These are phyloP conservation scores for Aegotheles bennettii DNA, from an alignment of 2,113 vertebrate genomes.

Conservation along the genomic window DNA sequence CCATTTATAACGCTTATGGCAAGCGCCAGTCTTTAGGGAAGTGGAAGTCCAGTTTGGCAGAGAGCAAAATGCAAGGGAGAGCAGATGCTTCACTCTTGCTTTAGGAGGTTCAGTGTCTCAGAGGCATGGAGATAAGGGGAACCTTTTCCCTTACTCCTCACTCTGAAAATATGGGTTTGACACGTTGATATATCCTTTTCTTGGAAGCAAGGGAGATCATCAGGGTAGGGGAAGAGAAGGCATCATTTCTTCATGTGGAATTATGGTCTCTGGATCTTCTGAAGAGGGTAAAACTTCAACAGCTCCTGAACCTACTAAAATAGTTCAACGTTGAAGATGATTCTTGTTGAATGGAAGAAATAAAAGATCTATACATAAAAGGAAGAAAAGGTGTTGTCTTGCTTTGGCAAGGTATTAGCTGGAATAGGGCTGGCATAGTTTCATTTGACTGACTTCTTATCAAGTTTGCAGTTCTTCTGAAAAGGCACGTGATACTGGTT, in stretches of 20 bases:
- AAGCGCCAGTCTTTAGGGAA: not conserved
- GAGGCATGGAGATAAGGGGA: not conserved
- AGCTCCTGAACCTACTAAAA: not conserved
- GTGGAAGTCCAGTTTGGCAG: not conserved
- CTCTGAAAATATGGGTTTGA: not conserved
- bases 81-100: not conserved
- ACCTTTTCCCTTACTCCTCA: not conserved
- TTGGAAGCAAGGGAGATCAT: not conserved
- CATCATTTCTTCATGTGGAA: not conserved
- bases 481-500: not conserved
- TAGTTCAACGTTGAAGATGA: not conserved
- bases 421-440: not conserved
- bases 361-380: not conserved
- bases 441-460: not conserved
- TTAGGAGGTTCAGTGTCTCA: not conserved
- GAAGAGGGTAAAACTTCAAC: not conserved
- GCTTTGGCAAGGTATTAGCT: not conserved
- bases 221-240: not conserved
- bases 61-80: not conserved
- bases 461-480: not conserved
- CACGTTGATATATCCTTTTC: not conserved
- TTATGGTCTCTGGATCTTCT: not conserved
- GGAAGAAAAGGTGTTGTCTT: not conserved
- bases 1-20: not conserved
- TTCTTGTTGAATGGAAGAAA: not conserved